Evolutionary conservation across 1,140 invertebrate species (phyloP).

Genomic region (Wasmannia auropunctata): DNA sequence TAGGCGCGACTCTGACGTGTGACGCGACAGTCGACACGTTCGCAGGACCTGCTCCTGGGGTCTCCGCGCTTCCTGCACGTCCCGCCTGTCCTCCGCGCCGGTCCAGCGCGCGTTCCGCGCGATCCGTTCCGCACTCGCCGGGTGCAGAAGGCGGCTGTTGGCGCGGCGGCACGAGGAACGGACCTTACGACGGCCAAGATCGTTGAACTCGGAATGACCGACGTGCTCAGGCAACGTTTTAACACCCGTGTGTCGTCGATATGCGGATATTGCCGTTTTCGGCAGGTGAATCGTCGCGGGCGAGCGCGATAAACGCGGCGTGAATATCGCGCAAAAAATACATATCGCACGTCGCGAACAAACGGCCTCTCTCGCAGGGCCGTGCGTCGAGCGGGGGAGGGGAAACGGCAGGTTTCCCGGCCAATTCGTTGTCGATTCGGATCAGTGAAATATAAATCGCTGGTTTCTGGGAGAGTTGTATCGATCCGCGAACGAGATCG

Average conservation of each 20-base stretch:
- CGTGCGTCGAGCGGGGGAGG: background rate
- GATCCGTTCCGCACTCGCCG: background rate
- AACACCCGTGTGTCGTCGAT: background rate
- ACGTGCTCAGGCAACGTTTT: conserved; percentile 58
- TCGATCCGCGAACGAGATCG: background rate
- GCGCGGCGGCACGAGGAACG: background rate
- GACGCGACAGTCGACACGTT: no score
- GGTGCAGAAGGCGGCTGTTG: background rate
- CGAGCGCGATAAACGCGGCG: background rate
- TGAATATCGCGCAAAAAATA: background rate
- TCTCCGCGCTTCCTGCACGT: background rate
- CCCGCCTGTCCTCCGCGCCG: no score
- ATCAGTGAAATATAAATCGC: no score
- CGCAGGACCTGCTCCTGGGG: no score
- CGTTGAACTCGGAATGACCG: conserved; percentile 75
- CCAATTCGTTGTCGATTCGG: no score
- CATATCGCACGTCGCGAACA: background rate
- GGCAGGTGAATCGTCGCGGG: background rate
- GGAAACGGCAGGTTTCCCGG: no score
- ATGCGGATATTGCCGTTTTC: background rate
- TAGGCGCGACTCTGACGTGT: no score
- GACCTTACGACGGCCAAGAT: conserved; percentile 72
- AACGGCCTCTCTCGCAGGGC: background rate
- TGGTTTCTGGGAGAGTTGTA: background rate
- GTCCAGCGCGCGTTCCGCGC: no score